A percentile compares a stretch with the other conserved stretches of the same genome.
These are phyloP conservation scores for Tursiops truncatus DNA, from an alignment of 2,113 vertebrate genomes.

Conservation along the genomic window DNA sequence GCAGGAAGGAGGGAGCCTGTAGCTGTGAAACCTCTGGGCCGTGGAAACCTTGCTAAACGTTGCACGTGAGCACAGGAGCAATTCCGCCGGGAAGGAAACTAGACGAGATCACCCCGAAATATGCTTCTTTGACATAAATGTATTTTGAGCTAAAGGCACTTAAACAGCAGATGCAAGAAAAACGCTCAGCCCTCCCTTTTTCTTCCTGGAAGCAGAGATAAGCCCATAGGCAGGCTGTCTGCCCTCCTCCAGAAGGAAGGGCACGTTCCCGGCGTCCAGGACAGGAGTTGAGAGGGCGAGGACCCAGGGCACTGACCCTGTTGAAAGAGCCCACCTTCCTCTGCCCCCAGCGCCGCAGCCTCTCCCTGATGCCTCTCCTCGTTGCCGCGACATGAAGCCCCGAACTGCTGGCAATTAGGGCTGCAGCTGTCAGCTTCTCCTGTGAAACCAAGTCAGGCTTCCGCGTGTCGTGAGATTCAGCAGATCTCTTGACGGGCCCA, in stretches of 20 bases:
- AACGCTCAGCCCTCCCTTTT: neutral
- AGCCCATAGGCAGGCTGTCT: neutral
- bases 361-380: fast-evolving
- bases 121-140: neutral
- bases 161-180: no score
- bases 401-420: neutral
- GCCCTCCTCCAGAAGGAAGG: neutral
- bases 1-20: no score
- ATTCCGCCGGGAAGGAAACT: neutral
- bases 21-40: fast-evolving
- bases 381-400: neutral
- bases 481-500: neutral
- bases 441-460: neutral
- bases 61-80: fast-evolving
- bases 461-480: fast-evolving
- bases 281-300: neutral
- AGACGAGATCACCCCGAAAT: neutral
- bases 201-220: neutral
- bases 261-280: neutral
- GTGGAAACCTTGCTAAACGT: fast-evolving
- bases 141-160: neutral
- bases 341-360: neutral
- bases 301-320: neutral
- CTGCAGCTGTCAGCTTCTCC: neutral
- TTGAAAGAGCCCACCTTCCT: neutral